These are phyloP conservation scores for Micrasema longulum DNA, from an alignment of 1,140 invertebrate genomes.

Conservation along the genomic window DNA sequence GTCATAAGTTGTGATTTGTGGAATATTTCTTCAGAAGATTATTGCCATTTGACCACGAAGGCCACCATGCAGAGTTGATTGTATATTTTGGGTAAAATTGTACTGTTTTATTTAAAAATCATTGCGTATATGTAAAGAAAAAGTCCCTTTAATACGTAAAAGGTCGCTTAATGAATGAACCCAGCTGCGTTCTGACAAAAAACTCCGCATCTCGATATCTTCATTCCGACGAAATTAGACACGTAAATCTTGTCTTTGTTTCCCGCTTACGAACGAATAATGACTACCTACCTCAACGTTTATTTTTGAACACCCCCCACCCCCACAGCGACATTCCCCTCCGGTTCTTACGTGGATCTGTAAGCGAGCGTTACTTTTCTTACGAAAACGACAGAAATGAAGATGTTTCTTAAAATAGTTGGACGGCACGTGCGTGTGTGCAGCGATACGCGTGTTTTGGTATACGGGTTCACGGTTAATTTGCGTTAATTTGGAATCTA, in stretches of 20 bases:
- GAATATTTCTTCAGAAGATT: no score
- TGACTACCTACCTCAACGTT: constrained; percentile 48
- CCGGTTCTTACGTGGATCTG: constrained; percentile 19
- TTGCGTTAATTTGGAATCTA: constrained; percentile 38
- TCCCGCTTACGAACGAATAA: constrained; percentile 41
- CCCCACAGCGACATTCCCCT: not conserved
- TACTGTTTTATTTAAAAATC: no score
- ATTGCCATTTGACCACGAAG: no score
- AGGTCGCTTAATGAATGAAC: constrained; percentile 43
- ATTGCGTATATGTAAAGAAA: not conserved
- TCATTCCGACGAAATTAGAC: constrained; percentile 44
- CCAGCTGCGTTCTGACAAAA: constrained; percentile 26
- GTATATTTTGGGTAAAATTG: no score
- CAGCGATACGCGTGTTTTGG: constrained; percentile 36
- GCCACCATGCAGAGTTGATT: no score
- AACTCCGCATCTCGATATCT: constrained; percentile 43
- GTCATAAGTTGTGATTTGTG: no score
- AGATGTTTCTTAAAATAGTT: constrained; percentile 43
- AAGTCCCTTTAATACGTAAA: constrained; percentile 17
- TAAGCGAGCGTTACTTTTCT: constrained; percentile 18
- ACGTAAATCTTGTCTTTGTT: constrained; percentile 49
- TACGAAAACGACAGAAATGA: constrained; percentile 37
- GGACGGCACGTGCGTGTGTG: constrained; percentile 14
- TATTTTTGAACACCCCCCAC: constrained; percentile 32
- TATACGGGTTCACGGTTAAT: constrained; percentile 45